A percentile compares a stretch with the other conserved stretches of the same genome.
Evolutionary conservation across 2,888 invertebrate genomes (phyloP).

Genomic region (Apotomis capreana): DNA sequence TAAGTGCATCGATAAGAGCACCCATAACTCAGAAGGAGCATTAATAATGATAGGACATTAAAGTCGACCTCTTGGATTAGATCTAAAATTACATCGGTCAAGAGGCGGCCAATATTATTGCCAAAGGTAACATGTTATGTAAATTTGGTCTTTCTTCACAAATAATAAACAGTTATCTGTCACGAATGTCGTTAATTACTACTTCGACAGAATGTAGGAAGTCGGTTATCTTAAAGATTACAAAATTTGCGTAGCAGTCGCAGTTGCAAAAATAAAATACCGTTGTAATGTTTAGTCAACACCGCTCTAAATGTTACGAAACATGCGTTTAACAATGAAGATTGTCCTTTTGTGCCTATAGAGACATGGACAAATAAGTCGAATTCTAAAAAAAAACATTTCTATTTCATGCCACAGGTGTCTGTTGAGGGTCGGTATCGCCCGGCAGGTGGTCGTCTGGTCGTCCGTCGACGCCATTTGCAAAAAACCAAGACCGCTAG

Average conservation of each 20-base stretch:
- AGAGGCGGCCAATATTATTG: slow-evolving; percentile 12
- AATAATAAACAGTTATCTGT: neutral
- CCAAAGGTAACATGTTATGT: neutral
- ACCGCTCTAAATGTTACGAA: neutral
- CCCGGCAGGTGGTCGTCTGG: slow-evolving; percentile 34
- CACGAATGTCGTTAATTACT: neutral
- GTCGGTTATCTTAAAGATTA: neutral
- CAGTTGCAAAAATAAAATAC: neutral
- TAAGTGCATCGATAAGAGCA: slow-evolving; percentile 69
- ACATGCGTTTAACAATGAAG: slow-evolving; percentile 1
- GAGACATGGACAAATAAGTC: slow-evolving; percentile 21
- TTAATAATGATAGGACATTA: slow-evolving; percentile 64
- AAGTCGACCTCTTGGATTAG: slow-evolving; percentile 45
- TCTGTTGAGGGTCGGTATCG: slow-evolving; percentile 20
- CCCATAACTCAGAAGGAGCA: slow-evolving; percentile 54
- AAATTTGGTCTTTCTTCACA: neutral
- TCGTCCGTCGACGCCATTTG: slow-evolving; percentile 23
- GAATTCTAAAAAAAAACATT: slow-evolving; percentile 4
- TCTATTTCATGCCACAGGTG: slow-evolving; percentile 29
- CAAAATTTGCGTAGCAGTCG: neutral
- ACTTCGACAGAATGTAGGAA: neutral
- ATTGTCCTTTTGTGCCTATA: neutral
- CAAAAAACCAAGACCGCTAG: slow-evolving; percentile 23
- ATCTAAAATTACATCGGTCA: slow-evolving; percentile 31
- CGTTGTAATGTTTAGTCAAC: slow-evolving; percentile 8